phyloP scores from a whole-genome alignment of 2,797 vertebrate species.

The Kryptopterus vitreolus region DNA sequence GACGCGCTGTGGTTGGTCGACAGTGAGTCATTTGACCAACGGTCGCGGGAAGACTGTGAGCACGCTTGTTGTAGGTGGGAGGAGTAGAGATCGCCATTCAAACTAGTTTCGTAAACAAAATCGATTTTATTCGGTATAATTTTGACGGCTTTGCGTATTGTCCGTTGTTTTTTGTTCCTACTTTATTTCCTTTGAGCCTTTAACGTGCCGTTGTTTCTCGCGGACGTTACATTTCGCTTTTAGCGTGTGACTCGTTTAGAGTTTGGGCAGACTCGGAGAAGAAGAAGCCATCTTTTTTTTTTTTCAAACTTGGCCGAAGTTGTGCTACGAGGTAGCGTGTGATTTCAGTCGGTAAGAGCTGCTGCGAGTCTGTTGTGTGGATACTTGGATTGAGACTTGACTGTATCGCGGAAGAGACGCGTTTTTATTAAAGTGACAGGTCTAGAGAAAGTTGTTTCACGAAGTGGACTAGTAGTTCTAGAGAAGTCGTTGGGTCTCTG shows the following conservation, averaged over 20 bases:
- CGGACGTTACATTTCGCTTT: background rate
- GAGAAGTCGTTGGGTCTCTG: background rate
- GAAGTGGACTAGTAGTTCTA: background rate
- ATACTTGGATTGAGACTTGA: background rate
- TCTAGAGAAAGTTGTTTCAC: background rate
- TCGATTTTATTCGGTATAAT: slow-evolving; percentile 34
- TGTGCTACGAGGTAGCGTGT: background rate
- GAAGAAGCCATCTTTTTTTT: slow-evolving; percentile 54
- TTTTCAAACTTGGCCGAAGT: background rate
- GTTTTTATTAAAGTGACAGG: background rate
- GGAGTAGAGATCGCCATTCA: slow-evolving; percentile 57
- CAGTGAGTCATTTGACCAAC: slow-evolving; percentile 82
- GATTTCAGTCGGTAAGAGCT: background rate
- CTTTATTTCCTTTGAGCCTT: background rate
- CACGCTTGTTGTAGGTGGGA: slow-evolving; percentile 69
- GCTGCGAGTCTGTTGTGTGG: background rate
- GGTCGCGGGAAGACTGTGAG: slow-evolving; percentile 88
- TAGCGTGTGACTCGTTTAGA: background rate
- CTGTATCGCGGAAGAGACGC: background rate
- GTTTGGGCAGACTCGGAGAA: background rate
- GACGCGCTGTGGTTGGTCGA: slow-evolving; percentile 70
- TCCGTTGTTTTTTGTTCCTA: background rate
- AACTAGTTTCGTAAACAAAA: slow-evolving; percentile 72
- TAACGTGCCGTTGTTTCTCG: background rate
- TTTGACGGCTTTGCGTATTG: slow-evolving; percentile 25